These are phyloP conservation scores for Hylyphantes graminicola DNA, from an alignment of 1,140 invertebrate species.

Conservation along the genomic window DNA sequence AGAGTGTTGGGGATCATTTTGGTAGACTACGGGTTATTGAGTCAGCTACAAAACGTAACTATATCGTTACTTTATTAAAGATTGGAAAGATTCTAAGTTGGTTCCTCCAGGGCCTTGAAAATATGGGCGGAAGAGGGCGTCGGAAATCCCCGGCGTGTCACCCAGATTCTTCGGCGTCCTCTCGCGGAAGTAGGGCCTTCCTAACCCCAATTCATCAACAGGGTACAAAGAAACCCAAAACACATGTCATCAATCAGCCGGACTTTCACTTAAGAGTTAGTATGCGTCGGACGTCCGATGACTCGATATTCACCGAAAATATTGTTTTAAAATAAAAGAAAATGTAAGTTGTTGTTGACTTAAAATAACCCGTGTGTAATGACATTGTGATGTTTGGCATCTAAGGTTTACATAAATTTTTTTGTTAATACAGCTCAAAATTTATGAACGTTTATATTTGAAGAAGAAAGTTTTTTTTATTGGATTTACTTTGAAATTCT, in stretches of 20 bases:
- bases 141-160: constrained; percentile 10
- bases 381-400: not conserved
- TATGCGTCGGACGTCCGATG: constrained; percentile 1
- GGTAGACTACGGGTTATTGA: no score
- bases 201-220: constrained; percentile 37
- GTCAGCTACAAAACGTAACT: no score
- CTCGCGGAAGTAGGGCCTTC: constrained; percentile 16
- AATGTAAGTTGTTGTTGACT: not conserved
- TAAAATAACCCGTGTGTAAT: not conserved
- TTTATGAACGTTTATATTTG: no score
- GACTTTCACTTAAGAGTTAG: not conserved
- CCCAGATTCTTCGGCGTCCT: constrained; percentile 27
- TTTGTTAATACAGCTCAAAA: no score
- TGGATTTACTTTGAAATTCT: no score
- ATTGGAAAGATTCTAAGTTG: not conserved
- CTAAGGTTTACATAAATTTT: no score
- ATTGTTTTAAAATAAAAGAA: not conserved
- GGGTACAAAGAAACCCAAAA: not conserved
- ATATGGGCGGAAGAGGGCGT: constrained; percentile 1
- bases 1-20: no score
- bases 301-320: not conserved
- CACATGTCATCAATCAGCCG: not conserved
- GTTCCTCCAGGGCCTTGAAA: not conserved
- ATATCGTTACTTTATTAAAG: not conserved
- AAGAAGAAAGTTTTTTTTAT: no score